phyloP scores from a whole-genome alignment of 2,113 vertebrate species.

The Rattus rattus region DNA sequence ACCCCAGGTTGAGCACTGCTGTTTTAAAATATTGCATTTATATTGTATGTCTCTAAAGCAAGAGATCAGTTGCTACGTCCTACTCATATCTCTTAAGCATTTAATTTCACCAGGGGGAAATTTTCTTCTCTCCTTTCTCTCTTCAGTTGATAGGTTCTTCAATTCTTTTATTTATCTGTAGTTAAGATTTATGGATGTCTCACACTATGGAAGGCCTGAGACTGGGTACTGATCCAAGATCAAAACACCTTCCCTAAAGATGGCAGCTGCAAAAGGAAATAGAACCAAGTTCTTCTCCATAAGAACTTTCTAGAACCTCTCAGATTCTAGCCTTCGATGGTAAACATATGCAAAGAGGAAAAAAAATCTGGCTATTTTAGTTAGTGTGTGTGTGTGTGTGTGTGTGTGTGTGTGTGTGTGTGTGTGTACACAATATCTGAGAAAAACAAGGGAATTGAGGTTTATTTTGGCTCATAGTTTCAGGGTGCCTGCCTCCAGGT shows the following conservation, averaged over 20 bases:
- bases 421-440: neutral
- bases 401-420: neutral
- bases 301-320: neutral
- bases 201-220: neutral
- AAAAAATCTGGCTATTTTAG: neutral
- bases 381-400: neutral
- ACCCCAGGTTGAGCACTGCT: neutral
- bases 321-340: neutral
- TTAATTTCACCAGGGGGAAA: neutral
- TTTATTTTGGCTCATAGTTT: neutral
- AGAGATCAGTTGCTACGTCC: neutral
- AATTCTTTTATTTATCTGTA: neutral
- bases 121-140: neutral
- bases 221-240: neutral
- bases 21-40: neutral
- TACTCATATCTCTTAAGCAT: neutral
- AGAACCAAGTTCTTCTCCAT: neutral
- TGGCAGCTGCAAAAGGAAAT: neutral
- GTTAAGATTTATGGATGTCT: neutral
- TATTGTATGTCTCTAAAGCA: neutral
- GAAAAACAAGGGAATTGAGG: too few relatives aligned
- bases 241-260: neutral
- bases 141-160: neutral
- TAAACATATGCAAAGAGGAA: neutral
- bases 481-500: neutral